A percentile compares a stretch with the other conserved stretches of the same genome.
phyloP scores from a whole-genome alignment of 35 echinoderm and acorn worm genomes.

The Nesometra sesokonis region DNA sequence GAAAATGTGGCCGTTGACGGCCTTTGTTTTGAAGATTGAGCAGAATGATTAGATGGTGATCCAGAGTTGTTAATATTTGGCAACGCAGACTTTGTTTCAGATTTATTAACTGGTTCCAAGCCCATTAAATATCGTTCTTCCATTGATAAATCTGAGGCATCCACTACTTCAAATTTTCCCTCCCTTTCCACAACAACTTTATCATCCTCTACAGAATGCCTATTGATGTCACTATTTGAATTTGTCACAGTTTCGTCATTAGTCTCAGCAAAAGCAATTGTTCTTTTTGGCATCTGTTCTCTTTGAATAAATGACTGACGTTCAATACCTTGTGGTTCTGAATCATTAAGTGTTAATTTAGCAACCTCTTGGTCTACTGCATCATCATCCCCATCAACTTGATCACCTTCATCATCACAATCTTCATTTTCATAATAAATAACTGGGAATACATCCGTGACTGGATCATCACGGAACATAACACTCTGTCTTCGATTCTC shows the following conservation, averaged over 20 bases:
- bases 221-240: neutral
- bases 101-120: neutral
- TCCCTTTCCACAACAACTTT: conserved; percentile 1
- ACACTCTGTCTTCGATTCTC: neutral
- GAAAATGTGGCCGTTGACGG: neutral
- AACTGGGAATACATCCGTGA: neutral
- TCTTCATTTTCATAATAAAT: neutral
- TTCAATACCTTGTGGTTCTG: neutral
- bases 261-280: neutral
- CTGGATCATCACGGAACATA: neutral
- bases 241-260: neutral
- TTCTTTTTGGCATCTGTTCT: neutral
- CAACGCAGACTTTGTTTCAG: neutral
- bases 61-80: neutral
- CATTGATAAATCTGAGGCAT: neutral
- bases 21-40: neutral
- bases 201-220: neutral
- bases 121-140: conserved; percentile 1
- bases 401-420: neutral
- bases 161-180: conserved; percentile 5
- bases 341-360: neutral
- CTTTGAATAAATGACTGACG: neutral
- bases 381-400: neutral
- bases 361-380: neutral
- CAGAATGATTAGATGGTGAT: neutral